phyloP scores from a whole-genome alignment of 2,113 vertebrate genomes.

The Psilopogon haemacephalus region DNA sequence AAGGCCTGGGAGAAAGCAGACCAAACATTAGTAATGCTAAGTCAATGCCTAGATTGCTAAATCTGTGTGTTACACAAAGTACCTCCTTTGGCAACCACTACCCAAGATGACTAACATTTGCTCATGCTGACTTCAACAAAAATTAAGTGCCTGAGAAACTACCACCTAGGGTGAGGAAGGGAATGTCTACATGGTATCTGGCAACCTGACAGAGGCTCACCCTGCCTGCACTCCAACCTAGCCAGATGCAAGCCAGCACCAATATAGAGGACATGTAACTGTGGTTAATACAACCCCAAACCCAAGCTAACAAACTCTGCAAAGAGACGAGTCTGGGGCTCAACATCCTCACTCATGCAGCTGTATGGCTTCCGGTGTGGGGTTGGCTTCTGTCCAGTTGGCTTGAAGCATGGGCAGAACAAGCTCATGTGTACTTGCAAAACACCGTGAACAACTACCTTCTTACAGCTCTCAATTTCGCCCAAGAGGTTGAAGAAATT shows the following conservation, averaged over 20 bases:
- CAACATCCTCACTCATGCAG: background rate
- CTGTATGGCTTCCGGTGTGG: conserved; percentile 30
- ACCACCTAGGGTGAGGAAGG: conserved; percentile 48
- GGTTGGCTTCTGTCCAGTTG: conserved; percentile 27
- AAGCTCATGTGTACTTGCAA: conserved; percentile 57
- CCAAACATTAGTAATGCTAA: conserved; percentile 42
- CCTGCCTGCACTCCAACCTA: conserved; percentile 16
- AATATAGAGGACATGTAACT: background rate
- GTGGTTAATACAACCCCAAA: conserved; percentile 32
- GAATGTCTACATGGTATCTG: conserved; percentile 11
- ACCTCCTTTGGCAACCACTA: conserved; percentile 36
- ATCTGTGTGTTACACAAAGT: conserved; percentile 29
- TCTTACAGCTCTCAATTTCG: background rate
- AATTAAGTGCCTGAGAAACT: conserved; percentile 59
- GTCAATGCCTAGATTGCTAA: conserved; percentile 45
- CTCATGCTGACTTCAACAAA: conserved; percentile 54
- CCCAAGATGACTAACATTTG: conserved; percentile 55
- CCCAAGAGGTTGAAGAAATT: background rate
- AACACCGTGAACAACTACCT: background rate
- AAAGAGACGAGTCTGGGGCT: background rate
- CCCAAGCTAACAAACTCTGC: background rate
- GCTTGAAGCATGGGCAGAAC: conserved; percentile 43
- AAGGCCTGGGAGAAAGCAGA: conserved; percentile 33
- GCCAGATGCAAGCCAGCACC: background rate
- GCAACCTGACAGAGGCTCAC: conserved; percentile 24